Base-by-base conservation (phyloP, 2,797 vertebrate species). In the Anas bahamensis region DNA sequence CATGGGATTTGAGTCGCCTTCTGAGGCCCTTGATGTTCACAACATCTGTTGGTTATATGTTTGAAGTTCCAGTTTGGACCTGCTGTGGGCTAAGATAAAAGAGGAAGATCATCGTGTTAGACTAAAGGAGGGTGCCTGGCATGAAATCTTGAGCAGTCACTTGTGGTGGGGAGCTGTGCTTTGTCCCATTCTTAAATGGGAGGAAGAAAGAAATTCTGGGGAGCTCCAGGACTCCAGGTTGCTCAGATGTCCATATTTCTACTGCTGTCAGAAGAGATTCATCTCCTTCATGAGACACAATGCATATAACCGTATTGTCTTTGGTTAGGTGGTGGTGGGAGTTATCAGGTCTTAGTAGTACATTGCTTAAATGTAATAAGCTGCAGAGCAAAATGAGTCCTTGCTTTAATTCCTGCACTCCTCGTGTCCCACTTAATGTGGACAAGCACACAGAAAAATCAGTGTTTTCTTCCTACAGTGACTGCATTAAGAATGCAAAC, bases 41-140 rank as follows among this genome's bases (percentile, higher is more conserved):
- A 95, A 90, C 93, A 96, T 92, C 95, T 94, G 94, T 59, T 95
- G 89, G 65, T 83, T 95, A 57, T 89, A 94, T 94, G 91, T 96
- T 92, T 95, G 89, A 90, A 92, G 89, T 90, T 94, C 88, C 89
- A 96, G 89, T 94, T 92, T 90, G 94, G 93, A 92, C 92, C 95
- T 90, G 92, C 61, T 95, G 82, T 60, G 88, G 72, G 82, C 83
- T 88, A 66, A 82, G 89, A 95, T 88, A 56, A 95, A 95, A 96
- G 95, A 93, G 93, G 96, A 96, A 96, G 95, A 94, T 65, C 68
- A 35, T 8, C 53, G 35, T 88, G 50, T 31, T 86, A 28, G 13
- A n/a, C 77, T 39, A 4, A 74, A 84, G 74, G 53, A 93, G 80
- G 60, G 29, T 89, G 87, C 63, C 91, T 90, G 83, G 35, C 57